Evolutionary conservation across 2,113 vertebrate genomes (phyloP).

Genomic region (Vanacampus margaritifer): DNA sequence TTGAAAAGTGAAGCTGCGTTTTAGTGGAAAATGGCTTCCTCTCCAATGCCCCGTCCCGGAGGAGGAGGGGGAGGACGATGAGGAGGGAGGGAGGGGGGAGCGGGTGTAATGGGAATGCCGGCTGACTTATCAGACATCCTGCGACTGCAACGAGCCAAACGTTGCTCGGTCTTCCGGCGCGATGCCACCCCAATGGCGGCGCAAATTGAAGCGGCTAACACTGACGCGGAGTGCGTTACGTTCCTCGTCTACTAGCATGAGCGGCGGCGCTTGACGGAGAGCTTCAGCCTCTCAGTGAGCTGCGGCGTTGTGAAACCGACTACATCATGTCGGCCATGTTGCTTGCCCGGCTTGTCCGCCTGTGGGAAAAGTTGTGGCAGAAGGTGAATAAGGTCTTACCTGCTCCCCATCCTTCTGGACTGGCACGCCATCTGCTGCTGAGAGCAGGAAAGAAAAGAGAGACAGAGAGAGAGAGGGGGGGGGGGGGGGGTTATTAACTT

Average conservation of each 20-base stretch:
- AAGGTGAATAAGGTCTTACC: conserved; percentile 57
- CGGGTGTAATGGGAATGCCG: conserved; percentile 25
- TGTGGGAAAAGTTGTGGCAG: conserved; percentile 41
- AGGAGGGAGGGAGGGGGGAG: conserved; percentile 3
- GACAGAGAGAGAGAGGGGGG: conserved; percentile 18
- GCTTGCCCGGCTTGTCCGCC: conserved; percentile 44
- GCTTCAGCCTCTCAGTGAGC: conserved; percentile 6
- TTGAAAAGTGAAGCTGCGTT: conserved; percentile 41
- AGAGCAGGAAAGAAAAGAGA: conserved; percentile 14
- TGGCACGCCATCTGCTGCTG: conserved; percentile 75
- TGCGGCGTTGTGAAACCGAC: conserved; percentile 24
- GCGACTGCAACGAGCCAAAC: conserved; percentile 29
- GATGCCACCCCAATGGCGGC: conserved; percentile 24
- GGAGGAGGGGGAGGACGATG: conserved; percentile 20
- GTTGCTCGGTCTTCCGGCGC: conserved; percentile 34
- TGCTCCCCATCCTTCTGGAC: conserved; percentile 80
- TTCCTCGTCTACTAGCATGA: conserved; percentile 40
- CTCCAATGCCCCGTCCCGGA: conserved; percentile 38
- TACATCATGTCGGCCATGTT: conserved; percentile 41
- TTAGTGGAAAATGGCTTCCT: conserved; percentile 52
- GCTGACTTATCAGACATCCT: conserved; percentile 34
- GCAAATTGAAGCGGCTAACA: conserved; percentile 31
- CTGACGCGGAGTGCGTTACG: conserved; percentile 20
- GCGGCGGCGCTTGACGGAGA: conserved; percentile 20
- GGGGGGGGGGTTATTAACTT: conserved; percentile 5